Percentiles rank a stretch among this genome's conserved stretches.
Evolutionary conservation across 2,888 invertebrate species (phyloP).

Genomic region (Exephanes ischioxanthus): DNA sequence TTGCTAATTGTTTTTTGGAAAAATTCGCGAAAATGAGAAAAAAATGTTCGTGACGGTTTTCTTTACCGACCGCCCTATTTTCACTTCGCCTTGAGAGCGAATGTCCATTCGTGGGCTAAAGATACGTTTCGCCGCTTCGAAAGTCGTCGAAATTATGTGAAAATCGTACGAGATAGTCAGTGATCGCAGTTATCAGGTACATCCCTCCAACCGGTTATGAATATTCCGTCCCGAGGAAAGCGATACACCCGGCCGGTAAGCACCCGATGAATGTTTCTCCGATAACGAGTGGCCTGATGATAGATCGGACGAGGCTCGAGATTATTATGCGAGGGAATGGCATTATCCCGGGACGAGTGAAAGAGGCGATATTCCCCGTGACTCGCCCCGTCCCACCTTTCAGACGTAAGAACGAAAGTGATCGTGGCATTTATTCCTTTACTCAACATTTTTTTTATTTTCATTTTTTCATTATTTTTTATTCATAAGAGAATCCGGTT

Average conservation of each 20-base stretch:
- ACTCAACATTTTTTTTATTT: background rate
- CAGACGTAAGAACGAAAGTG: slow-evolving; percentile 56
- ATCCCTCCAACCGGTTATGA: background rate
- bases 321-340: slow-evolving; percentile 49
- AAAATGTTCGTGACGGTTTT: background rate
- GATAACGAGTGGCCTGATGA: slow-evolving; percentile 33
- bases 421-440: background rate
- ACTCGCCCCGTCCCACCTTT: slow-evolving; percentile 5
- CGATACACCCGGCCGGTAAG: background rate
- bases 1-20: background rate
- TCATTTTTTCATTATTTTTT: background rate
- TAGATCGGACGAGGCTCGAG: slow-evolving; percentile 20
- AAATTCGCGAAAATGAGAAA: background rate
- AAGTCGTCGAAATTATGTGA: background rate
- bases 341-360: slow-evolving; percentile 18
- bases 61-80: no score
- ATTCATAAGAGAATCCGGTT: slow-evolving; percentile 28
- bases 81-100: no score
- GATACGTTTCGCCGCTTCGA: background rate
- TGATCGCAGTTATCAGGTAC: no score
- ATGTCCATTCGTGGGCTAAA: no score
- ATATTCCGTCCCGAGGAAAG: slow-evolving; percentile 8
- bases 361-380: slow-evolving; percentile 14
- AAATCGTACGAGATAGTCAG: background rate
- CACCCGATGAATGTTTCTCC: slow-evolving; percentile 12